A percentile compares a stretch with the other conserved stretches of the same genome.
phyloP scores from a whole-genome alignment of 2,888 invertebrate genomes.

The Cephus pygmeus region DNA sequence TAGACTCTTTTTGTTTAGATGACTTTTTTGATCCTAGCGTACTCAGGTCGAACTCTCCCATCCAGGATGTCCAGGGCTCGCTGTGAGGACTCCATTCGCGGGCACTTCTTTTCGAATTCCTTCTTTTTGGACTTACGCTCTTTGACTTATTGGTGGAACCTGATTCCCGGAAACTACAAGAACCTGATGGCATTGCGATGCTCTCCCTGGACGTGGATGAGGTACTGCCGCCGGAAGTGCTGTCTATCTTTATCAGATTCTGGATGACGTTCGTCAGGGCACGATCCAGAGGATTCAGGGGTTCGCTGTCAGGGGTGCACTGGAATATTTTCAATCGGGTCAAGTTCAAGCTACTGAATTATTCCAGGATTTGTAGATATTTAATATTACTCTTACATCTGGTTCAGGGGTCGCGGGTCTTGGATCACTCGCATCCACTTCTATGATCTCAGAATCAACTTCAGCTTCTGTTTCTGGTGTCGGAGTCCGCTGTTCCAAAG shows the following conservation, averaged over 20 bases:
- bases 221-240: slow-evolving; percentile 25
- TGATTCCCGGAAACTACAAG: slow-evolving; percentile 26
- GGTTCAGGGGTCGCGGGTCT: slow-evolving; percentile 16
- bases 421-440: slow-evolving; percentile 17
- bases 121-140: slow-evolving; percentile 15
- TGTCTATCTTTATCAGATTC: slow-evolving; percentile 53
- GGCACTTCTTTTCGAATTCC: slow-evolving; percentile 4
- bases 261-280: slow-evolving; percentile 59
- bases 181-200: slow-evolving; percentile 6
- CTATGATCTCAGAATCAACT: slow-evolving; percentile 36
- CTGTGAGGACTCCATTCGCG: slow-evolving; percentile 20
- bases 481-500: slow-evolving; percentile 45
- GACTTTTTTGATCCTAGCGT: not conserved
- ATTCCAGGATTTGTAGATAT: not conserved
- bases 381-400: slow-evolving; percentile 12
- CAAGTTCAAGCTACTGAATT: not conserved
- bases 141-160: not conserved
- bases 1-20: not conserved
- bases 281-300: slow-evolving; percentile 53
- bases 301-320: slow-evolving; percentile 27
- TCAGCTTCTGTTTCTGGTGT: slow-evolving; percentile 53
- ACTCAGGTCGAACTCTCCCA: not conserved
- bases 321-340: slow-evolving; percentile 6
- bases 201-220: slow-evolving; percentile 24
- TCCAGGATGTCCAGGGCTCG: slow-evolving; percentile 21